Evolutionary conservation across 2,888 invertebrate species (phyloP).

Genomic region (Tuberolachnus salignus): DNA sequence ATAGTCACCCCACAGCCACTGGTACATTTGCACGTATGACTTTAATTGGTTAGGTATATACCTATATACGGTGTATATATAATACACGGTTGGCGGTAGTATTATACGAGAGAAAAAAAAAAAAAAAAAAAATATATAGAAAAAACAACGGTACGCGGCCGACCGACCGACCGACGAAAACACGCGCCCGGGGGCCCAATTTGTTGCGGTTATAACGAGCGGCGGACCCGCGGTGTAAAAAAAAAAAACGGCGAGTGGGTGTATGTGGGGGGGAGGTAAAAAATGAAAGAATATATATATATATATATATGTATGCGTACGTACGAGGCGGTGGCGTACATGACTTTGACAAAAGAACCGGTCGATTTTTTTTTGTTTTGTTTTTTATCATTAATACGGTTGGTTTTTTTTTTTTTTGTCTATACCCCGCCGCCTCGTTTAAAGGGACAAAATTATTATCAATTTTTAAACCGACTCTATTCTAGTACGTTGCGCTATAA

Average conservation of each 20-base stretch:
- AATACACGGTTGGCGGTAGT: too few species aligned
- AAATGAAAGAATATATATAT: background rate
- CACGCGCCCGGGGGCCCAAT: constrained; percentile 48
- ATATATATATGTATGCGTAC: too few species aligned
- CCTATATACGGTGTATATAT: too few species aligned
- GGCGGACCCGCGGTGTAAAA: background rate
- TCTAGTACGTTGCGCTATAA: too few species aligned
- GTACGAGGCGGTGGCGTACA: constrained; percentile 28
- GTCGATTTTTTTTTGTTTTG: constrained; percentile 31
- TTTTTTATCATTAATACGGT: constrained; percentile 13
- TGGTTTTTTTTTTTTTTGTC: constrained; percentile 13
- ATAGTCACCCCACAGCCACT: too few species aligned
- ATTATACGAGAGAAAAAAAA: too few species aligned
- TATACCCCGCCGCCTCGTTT: constrained; percentile 26
- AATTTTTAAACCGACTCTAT: constrained; percentile 49
- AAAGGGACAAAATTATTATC: constrained; percentile 51
- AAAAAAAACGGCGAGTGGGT: constrained; percentile 6
- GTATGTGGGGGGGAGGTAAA: too few species aligned
- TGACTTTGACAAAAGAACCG: constrained; percentile 50
- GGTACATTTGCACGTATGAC: too few species aligned
- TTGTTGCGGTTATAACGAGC: constrained; percentile 56
- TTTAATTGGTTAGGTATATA: background rate
- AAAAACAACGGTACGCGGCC: background rate
- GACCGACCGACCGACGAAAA: constrained; percentile 1
- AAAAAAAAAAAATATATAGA: too few species aligned